Base-by-base conservation (phyloP, 2,113 vertebrate genomes). In the Pionites leucogaster region DNA sequence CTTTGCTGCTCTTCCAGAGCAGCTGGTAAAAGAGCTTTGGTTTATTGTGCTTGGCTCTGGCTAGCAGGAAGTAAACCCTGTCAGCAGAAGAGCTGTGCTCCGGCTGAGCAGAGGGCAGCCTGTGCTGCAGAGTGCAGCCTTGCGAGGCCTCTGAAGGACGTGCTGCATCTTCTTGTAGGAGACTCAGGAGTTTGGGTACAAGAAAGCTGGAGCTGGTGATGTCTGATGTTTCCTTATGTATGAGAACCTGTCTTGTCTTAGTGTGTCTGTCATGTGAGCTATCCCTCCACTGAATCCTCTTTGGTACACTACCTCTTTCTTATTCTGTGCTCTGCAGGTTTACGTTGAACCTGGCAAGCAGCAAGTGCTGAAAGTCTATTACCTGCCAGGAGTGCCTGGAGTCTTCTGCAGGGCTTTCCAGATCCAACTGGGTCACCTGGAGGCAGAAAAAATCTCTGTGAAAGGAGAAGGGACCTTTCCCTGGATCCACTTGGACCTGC, bases 301-400 rank as follows among this genome's bases (percentile, higher is more conserved):
- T 15, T 69, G 57, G 35, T 70, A 10, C 39, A 9, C 52, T 84
- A 33, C 42, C 47, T 87, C 29, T 17, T 31, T 44, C 82, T 87
- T 64, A n/a, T 4, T 69, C 37, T 4, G 0, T 4, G 2, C 60
- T 14, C 84, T 77, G 7, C 92, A 99, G 99, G 98, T 98, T 65
- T 98, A 97, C 57, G 17, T 99, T 74, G 75, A 81, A 33, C 98
- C 98, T 3, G 92, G 97, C 31, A 20, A 95, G 14, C 95, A 98
- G 63, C 97, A 98, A 62, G 85, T 94, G 18, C 82, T 99, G 78
- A 97, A 96, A 53, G 94, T 99, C 62, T 98, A 90, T 90, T 99
- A 98, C 95, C 92, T 99, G 55, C 99, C 99, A 4, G 99, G 98
- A n/a, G n/a, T 98, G 27, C 99, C 98, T 49, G 98, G 98, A 65